Evolutionary conservation across 2,113 vertebrate species (phyloP), one percentile per base, ranked within the genome.

Genomic region (Bambusicola thoracicus): DNA sequence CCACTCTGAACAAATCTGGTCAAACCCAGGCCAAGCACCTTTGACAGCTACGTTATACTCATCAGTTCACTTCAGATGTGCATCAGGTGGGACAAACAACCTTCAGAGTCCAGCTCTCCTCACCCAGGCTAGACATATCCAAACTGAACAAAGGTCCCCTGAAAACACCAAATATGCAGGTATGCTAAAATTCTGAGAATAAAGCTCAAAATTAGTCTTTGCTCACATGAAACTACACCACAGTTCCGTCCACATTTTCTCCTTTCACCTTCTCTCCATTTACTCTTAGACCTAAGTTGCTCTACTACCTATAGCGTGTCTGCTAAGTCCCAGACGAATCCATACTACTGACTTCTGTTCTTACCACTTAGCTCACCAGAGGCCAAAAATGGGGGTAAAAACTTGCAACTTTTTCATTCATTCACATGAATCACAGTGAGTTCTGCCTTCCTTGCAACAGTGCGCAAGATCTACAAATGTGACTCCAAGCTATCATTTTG

Each of bases 341-440:
- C 19, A 17, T 38, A 34, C 34, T 46, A 53, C 27, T 20, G 6
- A 15, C 25, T 62, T 58, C 69, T 58, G 6, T 27, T 66, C 70
- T 53, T 58, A 8, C 22, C 27, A 19, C 18, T 81, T 25, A 11
- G 7, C 18, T 44, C 56, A 24, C 11, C 12, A 36, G 24, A 11
- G 41, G 12, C 27, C 22, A 51, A 46, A 38, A 5, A 2, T n/a
- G 56, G 6, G 13, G 41, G 7, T 24, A 48, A 81, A 16, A 8
- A 7, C 20, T 24, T 83, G 8, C 21, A 59, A 13, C 12, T 11
- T 79, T 72, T 65, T 61, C 22, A 15, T 56, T 66, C 7, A 12
- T 6, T 0, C 4, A 3, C 6, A 17, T 4, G 7, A n/a, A 51
- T 5, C 4, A 46, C 34, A 11, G 13, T 17, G 43, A 30, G 14